Evolutionary conservation across 2,888 invertebrate genomes (phyloP).

Genomic region (Deilephila porcellus): DNA sequence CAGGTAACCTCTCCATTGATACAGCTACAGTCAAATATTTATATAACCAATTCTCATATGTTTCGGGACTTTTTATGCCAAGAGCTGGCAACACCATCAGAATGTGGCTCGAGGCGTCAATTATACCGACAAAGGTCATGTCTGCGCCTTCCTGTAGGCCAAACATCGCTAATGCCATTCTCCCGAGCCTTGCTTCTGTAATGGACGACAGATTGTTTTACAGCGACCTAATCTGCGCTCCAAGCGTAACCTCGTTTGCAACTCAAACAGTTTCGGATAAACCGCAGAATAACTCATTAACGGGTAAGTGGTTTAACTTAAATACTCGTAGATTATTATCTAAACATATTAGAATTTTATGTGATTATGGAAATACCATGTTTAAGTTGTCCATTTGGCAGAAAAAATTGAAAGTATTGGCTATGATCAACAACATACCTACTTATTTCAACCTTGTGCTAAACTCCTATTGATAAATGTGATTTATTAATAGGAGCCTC

Average conservation of each 20-base stretch:
- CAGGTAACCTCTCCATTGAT: no score
- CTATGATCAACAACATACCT: no score
- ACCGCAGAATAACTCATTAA: neutral
- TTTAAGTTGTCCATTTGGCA: no score
- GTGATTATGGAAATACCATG: no score
- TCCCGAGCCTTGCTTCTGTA: conserved; percentile 41
- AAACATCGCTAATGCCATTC: conserved; percentile 51
- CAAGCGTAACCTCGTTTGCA: neutral
- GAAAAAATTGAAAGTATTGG: no score
- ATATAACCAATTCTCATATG: neutral
- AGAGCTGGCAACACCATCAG: conserved; percentile 27
- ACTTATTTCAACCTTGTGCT: no score
- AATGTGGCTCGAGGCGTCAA: conserved; percentile 39
- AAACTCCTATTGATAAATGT: no score
- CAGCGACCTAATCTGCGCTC: conserved; percentile 9
- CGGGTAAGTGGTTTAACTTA: neutral
- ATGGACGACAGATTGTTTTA: conserved; percentile 40
- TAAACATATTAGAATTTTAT: neutral
- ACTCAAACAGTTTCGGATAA: conserved; percentile 15
- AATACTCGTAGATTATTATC: no score
- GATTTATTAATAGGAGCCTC: no score
- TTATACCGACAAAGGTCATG: conserved; percentile 55
- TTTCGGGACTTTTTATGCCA: neutral
- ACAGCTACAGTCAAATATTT: no score
- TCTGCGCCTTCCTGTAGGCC: conserved; percentile 52